Evolutionary conservation across 2,888 invertebrate genomes (phyloP).

Genomic region (Apodemia mormo): DNA sequence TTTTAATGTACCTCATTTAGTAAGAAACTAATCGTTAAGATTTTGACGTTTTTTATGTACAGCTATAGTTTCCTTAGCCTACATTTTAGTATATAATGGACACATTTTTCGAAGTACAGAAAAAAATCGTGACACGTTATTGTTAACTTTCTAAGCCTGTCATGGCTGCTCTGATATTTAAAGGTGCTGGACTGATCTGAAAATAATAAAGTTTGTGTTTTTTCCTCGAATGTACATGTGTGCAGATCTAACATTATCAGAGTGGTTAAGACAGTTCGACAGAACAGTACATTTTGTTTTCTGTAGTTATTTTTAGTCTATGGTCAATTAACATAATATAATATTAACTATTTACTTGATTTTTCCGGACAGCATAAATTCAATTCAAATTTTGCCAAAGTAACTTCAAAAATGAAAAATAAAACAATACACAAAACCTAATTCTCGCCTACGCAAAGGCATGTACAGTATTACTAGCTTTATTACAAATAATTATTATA

Average conservation of each 20-base stretch:
- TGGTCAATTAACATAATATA: not conserved
- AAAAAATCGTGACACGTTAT: not conserved
- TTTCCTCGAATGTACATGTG: too few species aligned
- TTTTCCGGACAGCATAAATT: constrained; percentile 23
- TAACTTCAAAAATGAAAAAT: constrained; percentile 39
- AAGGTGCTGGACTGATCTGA: too few species aligned
- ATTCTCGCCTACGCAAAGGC: constrained; percentile 44
- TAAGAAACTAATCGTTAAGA: constrained; percentile 64
- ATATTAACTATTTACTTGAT: constrained; percentile 31
- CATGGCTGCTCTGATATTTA: too few species aligned
- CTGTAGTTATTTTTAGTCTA: not conserved
- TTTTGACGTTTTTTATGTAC: constrained; percentile 41
- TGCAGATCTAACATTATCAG: too few species aligned
- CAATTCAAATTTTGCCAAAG: constrained; percentile 66
- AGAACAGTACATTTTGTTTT: too few species aligned
- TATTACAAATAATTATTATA: constrained; percentile 63
- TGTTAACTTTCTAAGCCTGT: not conserved
- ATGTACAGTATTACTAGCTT: constrained; percentile 81
- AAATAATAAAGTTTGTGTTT: too few species aligned
- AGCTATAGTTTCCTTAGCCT: constrained; percentile 18
- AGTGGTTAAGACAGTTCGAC: too few species aligned
- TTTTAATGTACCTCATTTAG: constrained; percentile 80
- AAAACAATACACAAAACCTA: not conserved
- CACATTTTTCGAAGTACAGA: not conserved
- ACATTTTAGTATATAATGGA: constrained; percentile 18